Evolutionary conservation across 2,113 vertebrate species (phyloP), one percentile per base, ranked within the genome.

Genomic region (Xenopus laevis): DNA sequence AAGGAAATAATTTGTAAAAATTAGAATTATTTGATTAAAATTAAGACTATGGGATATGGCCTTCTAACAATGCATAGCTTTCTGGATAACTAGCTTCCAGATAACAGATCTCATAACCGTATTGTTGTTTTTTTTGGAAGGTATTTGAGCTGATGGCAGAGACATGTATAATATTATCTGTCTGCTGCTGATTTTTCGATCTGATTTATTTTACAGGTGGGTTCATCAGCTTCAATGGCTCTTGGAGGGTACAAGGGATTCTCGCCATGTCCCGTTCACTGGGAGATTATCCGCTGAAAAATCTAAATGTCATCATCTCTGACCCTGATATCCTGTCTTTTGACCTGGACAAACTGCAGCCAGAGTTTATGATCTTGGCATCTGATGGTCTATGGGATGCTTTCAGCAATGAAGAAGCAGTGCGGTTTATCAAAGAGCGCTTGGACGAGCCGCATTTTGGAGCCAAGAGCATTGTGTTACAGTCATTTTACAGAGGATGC

Each of bases 181-280:
- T 27, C 23, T 27, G 23, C 23, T 27, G 23, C 4, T 27, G 23
- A 27, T 50, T n/a, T 72, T 21, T 78, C 52, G 86, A 33, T 89
- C 15, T 40, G 33, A 40, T 50, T 50, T 71, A 65, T 44, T 33
- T 82, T 79, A 18, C 82, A 99, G 97, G 97, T 66, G 97, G 97
- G 0, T 99, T 99, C 87, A 99, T 99, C 90, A 99, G 97, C 85
- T 99, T 98, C 81, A 99, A 96, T 0, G 97, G 97, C 71, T 99
- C 97, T 0, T 99, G 97, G 97, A 93, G 97, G 0, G 97, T 99
- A 10, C 97, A 99, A 87, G 97, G 97, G 65, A 96, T 99, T 86
- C 86, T 99, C 85, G 96, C 97, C 69, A 98, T 99, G 97, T 99
- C 97, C 21, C 96, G 97, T 15, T 98, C 97, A 0, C 84, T 99